Evolutionary conservation across 2,113 vertebrate genomes (phyloP), one percentile per base, ranked within the genome.

Genomic region (Oncorhynchus gorbuscha): DNA sequence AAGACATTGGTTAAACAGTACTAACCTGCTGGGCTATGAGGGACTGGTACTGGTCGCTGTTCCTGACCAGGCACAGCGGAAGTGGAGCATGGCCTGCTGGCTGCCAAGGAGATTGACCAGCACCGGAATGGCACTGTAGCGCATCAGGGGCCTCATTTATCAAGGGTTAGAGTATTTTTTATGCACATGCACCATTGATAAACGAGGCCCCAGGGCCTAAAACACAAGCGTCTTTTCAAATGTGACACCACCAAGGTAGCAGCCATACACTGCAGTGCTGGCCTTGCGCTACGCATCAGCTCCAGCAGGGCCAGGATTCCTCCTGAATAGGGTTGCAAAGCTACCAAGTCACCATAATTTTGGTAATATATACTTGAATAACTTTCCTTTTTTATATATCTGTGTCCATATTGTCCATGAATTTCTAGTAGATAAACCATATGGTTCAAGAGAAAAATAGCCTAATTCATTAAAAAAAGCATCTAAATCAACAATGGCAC

Each of bases 211-310:
- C 18, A 94, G 28, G 13, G 87, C 88, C 30, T 71, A 72, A 16
- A 85, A 87, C 11, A 91, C 74, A 5, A 77, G 55, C 0, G 3
- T 3, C 0, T 92, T 85, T 28, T 79, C 89, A 90, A 74, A 94
- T 87, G 72, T 94, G 94, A 49, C 93, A 93, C 32, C 84, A 95
- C 32, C 51, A 93, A 83, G 14, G 93, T 92, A 4, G 90, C 58
- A 1, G 88, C 85, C 76, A 93, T 84, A 76, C 92, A 92, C 67
- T 90, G 88, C 69, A 94, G 66, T 61, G 85, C 78, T 74, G 85
- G 79, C 68, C 72, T 80, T 1, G 74, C 18, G 22, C 69, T 71
- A 73, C 88, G 83, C 66, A 94, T 75, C 3, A 94, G 71, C 49
- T 76, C 85, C 75, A 93, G 76, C 79, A 95, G 81, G 14, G 89